Base-by-base conservation (phyloP, 2,888 invertebrate species). In the Ptychoptera albimana region DNA sequence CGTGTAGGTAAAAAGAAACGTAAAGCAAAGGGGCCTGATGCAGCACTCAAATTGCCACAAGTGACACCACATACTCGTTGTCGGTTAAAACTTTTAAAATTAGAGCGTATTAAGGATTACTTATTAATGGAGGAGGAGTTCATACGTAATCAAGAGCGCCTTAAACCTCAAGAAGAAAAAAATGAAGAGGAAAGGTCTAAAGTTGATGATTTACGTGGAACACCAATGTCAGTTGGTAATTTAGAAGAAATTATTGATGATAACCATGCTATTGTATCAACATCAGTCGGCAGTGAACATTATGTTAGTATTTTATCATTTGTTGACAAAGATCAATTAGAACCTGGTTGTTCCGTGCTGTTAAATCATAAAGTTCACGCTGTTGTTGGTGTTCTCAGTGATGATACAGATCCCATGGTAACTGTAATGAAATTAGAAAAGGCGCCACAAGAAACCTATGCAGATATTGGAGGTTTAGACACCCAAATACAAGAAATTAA, bases 351-450 rank as follows among this genome's bases (percentile, higher is more conserved):
- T 65, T 94, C 97, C 2, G 98, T 98, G 2, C 71, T 99, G 8
- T 71, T 98, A 8, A 99, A 99, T 66, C 98, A 98, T 64, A 99
- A 98, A 75, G 96, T 96, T 2, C 96, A 98, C 71, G 94, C 96
- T 39, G 96, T 98, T n/a, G 96, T 98, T 30, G 97, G 98, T 44
- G 94, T 97, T 1, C 67, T 97, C n/a, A 85, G 92, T 16, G 98
- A 98, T 68, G 97, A 98, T 60, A 97, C 96, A 10, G 98, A 99
- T 68, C 98, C 98, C 5, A 98, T 98, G 97, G 98, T 99, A 2
- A 97, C 96, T 10, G 98, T 99, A 2, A 99, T 98, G 98, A 99
- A 98, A 64, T 68, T 98, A 39, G 98, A 99, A 61, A 99, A 99
- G 60, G 98, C 98, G 8, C 98, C 98, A 1, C 96, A 94, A 63